Base-by-base conservation (phyloP, 2,888 invertebrate genomes). In the Drosophila recens region DNA sequence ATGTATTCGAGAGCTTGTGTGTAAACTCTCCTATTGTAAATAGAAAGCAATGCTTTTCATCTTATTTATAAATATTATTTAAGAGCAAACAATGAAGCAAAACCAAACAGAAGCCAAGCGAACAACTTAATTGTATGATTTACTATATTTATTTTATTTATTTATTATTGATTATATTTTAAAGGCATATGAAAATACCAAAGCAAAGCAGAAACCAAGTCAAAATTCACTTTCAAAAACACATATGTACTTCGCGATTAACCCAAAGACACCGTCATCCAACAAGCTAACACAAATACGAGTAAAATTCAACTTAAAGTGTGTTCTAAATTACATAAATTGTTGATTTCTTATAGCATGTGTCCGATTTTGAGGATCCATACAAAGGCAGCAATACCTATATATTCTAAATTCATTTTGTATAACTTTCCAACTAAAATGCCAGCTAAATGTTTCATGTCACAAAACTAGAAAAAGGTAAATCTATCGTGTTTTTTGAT, bases 351-450 rank as follows among this genome's bases (percentile, higher is more conserved):
- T 93, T 94, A 93, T 94, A 95, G 95, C 95, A 95, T 94, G 95
- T 95, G 77, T 91, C 94, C 94, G 95, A 94, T 91, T 94, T 95
- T 94, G 94, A 95, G 93, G 94, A 95, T 94, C 95, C 92, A 87
- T 94, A 94, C 94, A 95, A 92, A 90, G 91, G 94, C 95, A 97
- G 97, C 94, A 96, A 96, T 95, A 97, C 97, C 92, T 97, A 97
- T 95, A 97, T 97, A 95, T 97, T 94, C 94, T 96, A 96, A 95
- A 84, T 84, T 83, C 70, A 51, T 72, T 82, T 75, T 86, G 78
- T 75, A 66, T 80, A 77, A 74, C 72, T 86, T 85, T 80, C 67
- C 69, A 45, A 79, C 75, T 77, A 72, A 81, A 48, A 75, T 76
- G 77, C 77, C 77, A 83, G 76, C 83, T 79, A 71, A 83, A 80